Conservation (phyloP, 2,797 vertebrate genomes). For the Gila robusta region DNA sequence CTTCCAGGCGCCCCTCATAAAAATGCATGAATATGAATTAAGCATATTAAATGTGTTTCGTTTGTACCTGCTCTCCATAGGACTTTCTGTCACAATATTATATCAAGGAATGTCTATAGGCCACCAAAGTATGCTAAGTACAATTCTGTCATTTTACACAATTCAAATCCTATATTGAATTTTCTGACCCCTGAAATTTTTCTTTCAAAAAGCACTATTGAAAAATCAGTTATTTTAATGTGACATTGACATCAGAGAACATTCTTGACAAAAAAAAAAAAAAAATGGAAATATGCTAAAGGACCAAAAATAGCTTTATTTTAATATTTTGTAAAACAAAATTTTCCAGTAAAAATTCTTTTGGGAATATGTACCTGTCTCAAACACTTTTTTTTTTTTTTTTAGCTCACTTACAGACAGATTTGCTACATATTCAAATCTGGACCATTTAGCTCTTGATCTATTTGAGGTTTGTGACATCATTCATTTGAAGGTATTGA, state of each 20-base stretch:
- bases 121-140: constrained; percentile 28
- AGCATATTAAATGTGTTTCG: constrained; percentile 37
- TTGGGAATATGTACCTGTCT: neutral
- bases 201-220: neutral
- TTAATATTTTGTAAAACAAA: neutral
- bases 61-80: constrained; percentile 42
- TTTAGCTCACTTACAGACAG: neutral
- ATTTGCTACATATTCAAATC: neutral
- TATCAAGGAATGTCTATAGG: constrained; percentile 44
- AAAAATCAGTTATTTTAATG: neutral
- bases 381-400: neutral
- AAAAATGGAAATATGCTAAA: neutral
- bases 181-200: constrained; percentile 1
- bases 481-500: neutral
- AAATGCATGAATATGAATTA: constrained; percentile 43
- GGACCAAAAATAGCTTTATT: neutral
- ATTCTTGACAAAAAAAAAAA: neutral
- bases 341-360: neutral
- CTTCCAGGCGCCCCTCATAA: constrained; percentile 17
- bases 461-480: neutral
- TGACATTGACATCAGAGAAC: neutral
- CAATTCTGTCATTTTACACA: constrained; percentile 9
- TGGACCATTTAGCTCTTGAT: neutral
- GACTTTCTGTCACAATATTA: constrained; percentile 43
- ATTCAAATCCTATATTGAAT: neutral